Evolutionary conservation across 2,113 vertebrate genomes (phyloP), one percentile per base, ranked within the genome.

Genomic region (Struthidea cinerea): DNA sequence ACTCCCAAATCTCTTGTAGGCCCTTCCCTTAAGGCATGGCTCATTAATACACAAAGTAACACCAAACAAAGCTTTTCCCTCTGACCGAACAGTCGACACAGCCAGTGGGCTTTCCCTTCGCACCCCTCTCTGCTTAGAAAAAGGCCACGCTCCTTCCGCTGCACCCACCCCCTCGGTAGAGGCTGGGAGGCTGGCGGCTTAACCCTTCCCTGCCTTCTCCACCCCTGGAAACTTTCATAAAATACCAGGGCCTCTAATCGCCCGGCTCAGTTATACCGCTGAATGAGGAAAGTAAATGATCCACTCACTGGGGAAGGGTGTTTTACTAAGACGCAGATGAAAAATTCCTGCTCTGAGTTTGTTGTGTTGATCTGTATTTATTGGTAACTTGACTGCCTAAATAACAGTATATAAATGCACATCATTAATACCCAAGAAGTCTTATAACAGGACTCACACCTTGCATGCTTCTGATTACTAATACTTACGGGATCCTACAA

Each of bases 141-240:
- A 85, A 37, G 57, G 71, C 84, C 84, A 13, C 37, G 13, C 41
- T 94, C 79, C 69, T 61, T 76, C 47, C 56, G 50, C 60, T 37
- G 60, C 69, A 18, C 69, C 69, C 87, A 23, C 37, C 68, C 83
- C 85, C n/a, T 77, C 30, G 17, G 74, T 63, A 84, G 44, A 32
- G 47, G 56, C 49, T 37, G 57, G 52, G 18, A 44, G 46, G 57
- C 7, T 3, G 35, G 18, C 2, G 1, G 17, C 23, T 95, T 91
- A 96, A 95, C 95, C 90, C 95, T 94, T 87, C 81, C 68, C 84
- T 84, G 65, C 65, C 84, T 67, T 47, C 84, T 75, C 52, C 10
- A 4, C 13, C 63, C 16, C 69, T 12, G 46, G n/a, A 80, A 93
- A 81, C 47, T 27, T 79, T n/a, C 60, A 71, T 76, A 49, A 89